phyloP scores from a whole-genome alignment of 2,113 vertebrate species.

The Cisticola juncidis region DNA sequence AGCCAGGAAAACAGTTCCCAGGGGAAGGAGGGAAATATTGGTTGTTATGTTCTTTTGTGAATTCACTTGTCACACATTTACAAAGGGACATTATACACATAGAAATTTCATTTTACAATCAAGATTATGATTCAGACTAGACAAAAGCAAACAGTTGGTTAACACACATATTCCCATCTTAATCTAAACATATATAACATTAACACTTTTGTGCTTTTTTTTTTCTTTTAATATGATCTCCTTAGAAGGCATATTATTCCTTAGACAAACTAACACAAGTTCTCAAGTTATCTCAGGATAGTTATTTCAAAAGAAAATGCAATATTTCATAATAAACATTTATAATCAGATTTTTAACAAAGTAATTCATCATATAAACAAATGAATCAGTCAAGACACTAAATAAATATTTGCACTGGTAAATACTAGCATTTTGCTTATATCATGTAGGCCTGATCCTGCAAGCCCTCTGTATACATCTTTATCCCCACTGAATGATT shows the following conservation, averaged over 20 bases:
- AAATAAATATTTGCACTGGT: conserved; percentile 68
- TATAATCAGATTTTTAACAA: conserved; percentile 61
- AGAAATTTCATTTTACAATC: conserved; percentile 19
- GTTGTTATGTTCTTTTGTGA: background rate
- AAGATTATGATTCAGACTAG: background rate
- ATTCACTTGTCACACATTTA: background rate
- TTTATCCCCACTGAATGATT: conserved; percentile 49
- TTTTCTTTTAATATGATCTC: conserved; percentile 19
- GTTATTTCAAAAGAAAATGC: conserved; percentile 63
- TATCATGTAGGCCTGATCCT: conserved; percentile 61
- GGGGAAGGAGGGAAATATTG: background rate
- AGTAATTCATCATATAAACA: conserved; percentile 69
- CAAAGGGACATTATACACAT: background rate
- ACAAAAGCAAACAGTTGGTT: background rate
- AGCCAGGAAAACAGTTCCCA: background rate
- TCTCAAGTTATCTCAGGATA: conserved; percentile 65
- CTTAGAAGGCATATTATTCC: conserved; percentile 27
- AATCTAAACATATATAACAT: background rate
- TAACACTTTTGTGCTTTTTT: conserved; percentile 34
- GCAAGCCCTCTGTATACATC: conserved; percentile 59
- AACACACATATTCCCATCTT: background rate
- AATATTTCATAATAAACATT: conserved; percentile 67
- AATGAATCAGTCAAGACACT: conserved; percentile 67
- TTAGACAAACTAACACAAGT: conserved; percentile 53
- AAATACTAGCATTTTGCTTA: conserved; percentile 52